These are phyloP conservation scores for Suricata suricatta DNA, from an alignment of 2,113 vertebrate genomes.

Conservation along the genomic window DNA sequence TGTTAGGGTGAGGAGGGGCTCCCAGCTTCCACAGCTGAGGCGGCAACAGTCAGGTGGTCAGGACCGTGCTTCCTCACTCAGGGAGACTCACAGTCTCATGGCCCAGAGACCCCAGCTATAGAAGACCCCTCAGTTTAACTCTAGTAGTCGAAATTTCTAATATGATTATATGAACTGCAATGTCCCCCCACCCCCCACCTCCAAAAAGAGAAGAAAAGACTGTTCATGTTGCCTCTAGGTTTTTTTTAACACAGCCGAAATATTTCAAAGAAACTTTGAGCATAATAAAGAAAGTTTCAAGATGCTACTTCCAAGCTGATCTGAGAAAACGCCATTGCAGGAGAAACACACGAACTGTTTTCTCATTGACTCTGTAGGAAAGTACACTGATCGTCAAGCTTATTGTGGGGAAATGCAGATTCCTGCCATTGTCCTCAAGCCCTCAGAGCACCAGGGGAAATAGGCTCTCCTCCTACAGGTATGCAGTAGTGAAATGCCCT, in stretches of 20 bases:
- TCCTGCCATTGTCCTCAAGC: too few relatives aligned
- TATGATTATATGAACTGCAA: neutral
- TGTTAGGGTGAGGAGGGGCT: fast-evolving
- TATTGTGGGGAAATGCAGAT: neutral
- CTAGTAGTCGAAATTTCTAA: neutral
- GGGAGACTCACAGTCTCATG: fast-evolving
- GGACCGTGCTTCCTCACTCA: fast-evolving
- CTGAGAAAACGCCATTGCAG: neutral
- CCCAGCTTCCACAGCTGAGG: fast-evolving
- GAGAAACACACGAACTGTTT: neutral
- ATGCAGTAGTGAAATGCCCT: neutral
- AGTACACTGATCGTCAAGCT: neutral
- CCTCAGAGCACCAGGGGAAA: fast-evolving
- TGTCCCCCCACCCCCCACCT: fast-evolving
- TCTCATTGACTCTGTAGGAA: neutral
- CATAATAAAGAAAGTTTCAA: neutral
- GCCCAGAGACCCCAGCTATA: fast-evolving
- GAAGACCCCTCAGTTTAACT: neutral
- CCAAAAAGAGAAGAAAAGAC: neutral
- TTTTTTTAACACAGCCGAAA: neutral
- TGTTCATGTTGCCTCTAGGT: neutral
- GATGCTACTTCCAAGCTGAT: neutral
- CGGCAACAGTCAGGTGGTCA: fast-evolving
- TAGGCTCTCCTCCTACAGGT: fast-evolving
- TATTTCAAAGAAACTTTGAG: neutral